Conservation (phyloP, 1,140 invertebrate genomes). For the Panagrolaimus sp. region DNA sequence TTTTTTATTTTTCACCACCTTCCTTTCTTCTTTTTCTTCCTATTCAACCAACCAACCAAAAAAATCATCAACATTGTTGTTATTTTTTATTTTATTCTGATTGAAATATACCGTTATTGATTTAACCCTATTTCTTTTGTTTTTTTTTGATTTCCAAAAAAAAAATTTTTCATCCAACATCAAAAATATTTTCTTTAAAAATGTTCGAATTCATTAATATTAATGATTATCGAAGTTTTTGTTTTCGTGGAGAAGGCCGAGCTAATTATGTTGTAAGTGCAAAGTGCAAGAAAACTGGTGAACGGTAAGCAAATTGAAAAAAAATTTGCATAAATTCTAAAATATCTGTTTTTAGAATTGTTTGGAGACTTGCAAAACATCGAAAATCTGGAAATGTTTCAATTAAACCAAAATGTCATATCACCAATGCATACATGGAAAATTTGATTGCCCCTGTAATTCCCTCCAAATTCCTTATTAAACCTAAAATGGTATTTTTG, state of each 20-base stretch:
- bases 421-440: conserved; percentile 50
- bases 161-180: no score
- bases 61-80: no score
- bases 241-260: conserved; percentile 55
- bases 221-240: conserved; percentile 45
- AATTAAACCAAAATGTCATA: conserved; percentile 44
- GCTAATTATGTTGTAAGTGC: conserved; percentile 57
- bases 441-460: conserved; percentile 50
- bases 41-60: no score
- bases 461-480: conserved; percentile 43
- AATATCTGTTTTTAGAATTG: conserved; percentile 49
- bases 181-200: no score
- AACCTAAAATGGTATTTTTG: conserved; percentile 31
- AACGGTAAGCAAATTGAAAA: conserved; percentile 41
- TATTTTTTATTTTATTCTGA: no score
- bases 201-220: conserved; percentile 36
- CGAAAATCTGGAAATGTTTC: conserved; percentile 45
- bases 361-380: conserved; percentile 56
- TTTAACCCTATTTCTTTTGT: no score
- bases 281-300: conserved; percentile 37
- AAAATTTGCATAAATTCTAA: neutral
- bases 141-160: no score
- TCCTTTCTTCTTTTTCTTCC: no score
- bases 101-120: no score
- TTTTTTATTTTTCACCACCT: no score